Conservation (phyloP, 2,888 invertebrate species). For the Hyposoter didymator region DNA sequence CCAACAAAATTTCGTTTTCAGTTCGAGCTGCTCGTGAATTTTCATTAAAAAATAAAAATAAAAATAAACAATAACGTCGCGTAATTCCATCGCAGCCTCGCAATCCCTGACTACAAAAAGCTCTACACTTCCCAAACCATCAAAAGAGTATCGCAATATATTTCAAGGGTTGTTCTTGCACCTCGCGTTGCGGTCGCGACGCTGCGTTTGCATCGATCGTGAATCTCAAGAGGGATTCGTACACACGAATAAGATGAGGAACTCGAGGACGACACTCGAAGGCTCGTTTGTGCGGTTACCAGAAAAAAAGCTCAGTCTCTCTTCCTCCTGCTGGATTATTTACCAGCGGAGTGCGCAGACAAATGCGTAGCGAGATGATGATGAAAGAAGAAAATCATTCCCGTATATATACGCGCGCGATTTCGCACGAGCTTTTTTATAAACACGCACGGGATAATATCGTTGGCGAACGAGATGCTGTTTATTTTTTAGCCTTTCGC, state of each 20-base stretch:
- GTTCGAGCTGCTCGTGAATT: background rate
- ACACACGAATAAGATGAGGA: background rate
- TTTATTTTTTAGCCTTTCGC: background rate
- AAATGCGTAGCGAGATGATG: slow-evolving; percentile 40
- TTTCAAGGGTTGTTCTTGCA: background rate
- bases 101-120: too few relatives aligned
- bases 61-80: background rate
- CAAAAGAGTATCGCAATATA: background rate
- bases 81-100: too few relatives aligned
- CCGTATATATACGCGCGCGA: too few relatives aligned
- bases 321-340: too few relatives aligned
- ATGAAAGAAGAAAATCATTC: slow-evolving; percentile 46
- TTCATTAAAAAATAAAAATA: background rate
- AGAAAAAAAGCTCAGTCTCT: background rate
- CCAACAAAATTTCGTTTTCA: too few relatives aligned
- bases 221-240: slow-evolving; percentile 41
- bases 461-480: background rate
- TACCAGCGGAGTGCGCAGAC: too few relatives aligned
- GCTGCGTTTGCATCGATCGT: slow-evolving; percentile 16
- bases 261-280: slow-evolving; percentile 31
- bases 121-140: too few relatives aligned
- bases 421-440: slow-evolving; percentile 29
- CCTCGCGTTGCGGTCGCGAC: slow-evolving; percentile 35
- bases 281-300: slow-evolving; percentile 48
- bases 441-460: background rate